phyloP scores from a whole-genome alignment of 2,113 vertebrate genomes.

The Vimba vimba region DNA sequence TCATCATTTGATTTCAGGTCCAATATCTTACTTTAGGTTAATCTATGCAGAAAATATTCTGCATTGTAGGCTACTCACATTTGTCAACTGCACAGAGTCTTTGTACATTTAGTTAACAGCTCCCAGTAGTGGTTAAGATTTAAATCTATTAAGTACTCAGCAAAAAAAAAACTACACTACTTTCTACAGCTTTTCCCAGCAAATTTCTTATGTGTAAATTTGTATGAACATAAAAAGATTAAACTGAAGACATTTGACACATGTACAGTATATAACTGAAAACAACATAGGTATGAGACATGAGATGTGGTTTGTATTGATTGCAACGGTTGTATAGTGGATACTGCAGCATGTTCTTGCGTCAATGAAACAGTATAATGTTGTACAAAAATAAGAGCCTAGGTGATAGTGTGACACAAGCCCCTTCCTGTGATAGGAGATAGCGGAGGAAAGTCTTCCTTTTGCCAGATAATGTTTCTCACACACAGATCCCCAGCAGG shows the following conservation, averaged over 20 bases:
- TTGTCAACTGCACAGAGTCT: background rate
- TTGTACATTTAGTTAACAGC: no score
- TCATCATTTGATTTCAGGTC: background rate
- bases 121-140: no score
- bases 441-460: constrained; percentile 2
- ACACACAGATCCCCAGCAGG: constrained; percentile 9
- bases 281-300: background rate
- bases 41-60: background rate
- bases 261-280: no score
- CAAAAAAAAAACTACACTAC: no score
- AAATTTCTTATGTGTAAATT: no score
- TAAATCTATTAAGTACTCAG: no score
- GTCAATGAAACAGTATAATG: constrained; percentile 4
- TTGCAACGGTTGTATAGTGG: background rate
- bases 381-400: constrained; percentile 17
- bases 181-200: no score
- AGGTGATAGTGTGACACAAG: constrained; percentile 17
- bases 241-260: no score
- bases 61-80: background rate
- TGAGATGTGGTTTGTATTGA: constrained; percentile 7
- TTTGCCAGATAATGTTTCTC: constrained; percentile 30
- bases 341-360: background rate
- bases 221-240: no score
- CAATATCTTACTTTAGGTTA: background rate
- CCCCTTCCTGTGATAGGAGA: constrained; percentile 24